These are phyloP conservation scores for Chironomus striatipennis DNA, from an alignment of 1,140 invertebrate genomes.

Conservation along the genomic window DNA sequence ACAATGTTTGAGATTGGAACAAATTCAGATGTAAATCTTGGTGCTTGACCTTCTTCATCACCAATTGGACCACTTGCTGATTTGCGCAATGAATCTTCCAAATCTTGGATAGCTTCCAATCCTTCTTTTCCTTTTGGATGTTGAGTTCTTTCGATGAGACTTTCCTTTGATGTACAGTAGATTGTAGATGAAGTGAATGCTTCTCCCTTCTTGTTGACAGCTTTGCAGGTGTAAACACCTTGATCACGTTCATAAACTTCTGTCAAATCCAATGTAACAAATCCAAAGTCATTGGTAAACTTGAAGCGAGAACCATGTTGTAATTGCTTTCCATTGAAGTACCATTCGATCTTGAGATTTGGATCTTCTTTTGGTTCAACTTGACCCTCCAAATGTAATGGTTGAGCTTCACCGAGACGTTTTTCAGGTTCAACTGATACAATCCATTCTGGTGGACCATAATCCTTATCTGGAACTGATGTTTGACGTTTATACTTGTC, in stretches of 20 bases:
- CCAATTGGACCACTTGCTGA: slow-evolving; percentile 57
- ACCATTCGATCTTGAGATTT: slow-evolving; percentile 89
- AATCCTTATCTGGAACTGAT: slow-evolving; percentile 61
- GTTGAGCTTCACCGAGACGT: slow-evolving; percentile 79
- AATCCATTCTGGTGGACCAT: slow-evolving; percentile 80
- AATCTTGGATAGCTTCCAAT: slow-evolving; percentile 78
- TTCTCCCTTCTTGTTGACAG: slow-evolving; percentile 76
- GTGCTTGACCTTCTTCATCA: slow-evolving; percentile 68
- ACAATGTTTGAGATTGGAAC: slow-evolving; percentile 69
- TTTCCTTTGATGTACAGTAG: slow-evolving; percentile 71
- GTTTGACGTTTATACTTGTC: slow-evolving; percentile 57
- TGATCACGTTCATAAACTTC: slow-evolving; percentile 89
- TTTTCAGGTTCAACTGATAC: slow-evolving; percentile 73
- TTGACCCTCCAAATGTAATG: slow-evolving; percentile 84
- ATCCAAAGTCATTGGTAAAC: slow-evolving; percentile 85
- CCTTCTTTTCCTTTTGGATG: slow-evolving; percentile 90
- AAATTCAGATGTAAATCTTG: slow-evolving; percentile 81
- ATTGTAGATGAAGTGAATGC: slow-evolving; percentile 86
- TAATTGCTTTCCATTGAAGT: slow-evolving; percentile 81
- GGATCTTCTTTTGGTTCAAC: slow-evolving; percentile 96
- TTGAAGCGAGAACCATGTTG: slow-evolving; percentile 79
- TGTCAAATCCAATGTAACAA: slow-evolving; percentile 79
- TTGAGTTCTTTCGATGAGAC: slow-evolving; percentile 77
- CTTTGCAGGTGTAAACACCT: slow-evolving; percentile 88
- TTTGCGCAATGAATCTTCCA: slow-evolving; percentile 75